A percentile compares a stretch with the other conserved stretches of the same genome.
Evolutionary conservation across 2,113 vertebrate species (phyloP).

Genomic region (Rattus norvegicus): DNA sequence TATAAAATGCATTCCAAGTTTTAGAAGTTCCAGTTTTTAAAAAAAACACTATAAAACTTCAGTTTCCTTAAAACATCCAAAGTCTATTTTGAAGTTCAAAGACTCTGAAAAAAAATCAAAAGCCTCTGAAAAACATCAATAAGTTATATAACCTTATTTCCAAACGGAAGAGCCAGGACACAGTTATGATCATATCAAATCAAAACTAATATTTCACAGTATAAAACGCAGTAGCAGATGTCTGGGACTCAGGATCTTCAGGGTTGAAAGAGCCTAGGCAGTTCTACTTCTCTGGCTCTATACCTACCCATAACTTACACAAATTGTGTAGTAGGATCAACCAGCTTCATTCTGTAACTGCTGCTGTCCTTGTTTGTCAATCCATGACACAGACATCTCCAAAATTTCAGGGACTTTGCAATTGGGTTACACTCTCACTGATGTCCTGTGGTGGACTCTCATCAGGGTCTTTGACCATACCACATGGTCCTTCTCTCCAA

Average conservation of each 20-base stretch:
- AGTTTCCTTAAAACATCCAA: not conserved
- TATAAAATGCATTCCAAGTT: not conserved
- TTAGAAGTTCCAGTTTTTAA: not conserved
- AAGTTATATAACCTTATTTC: not conserved
- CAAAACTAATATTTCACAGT: not conserved
- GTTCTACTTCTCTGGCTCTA: not conserved
- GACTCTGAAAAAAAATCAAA: not conserved
- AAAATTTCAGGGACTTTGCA: not conserved
- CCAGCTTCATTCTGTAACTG: not conserved
- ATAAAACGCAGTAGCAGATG: not conserved
- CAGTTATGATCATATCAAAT: not conserved
- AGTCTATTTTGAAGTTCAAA: not conserved
- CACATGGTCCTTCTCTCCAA: not conserved
- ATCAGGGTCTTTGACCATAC: not conserved
- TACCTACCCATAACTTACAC: not conserved
- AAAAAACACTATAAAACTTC: not conserved
- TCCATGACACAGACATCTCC: not conserved
- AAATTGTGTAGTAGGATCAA: not conserved
- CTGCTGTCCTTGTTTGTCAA: not conserved
- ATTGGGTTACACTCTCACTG: not conserved
- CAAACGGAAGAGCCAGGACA: not conserved
- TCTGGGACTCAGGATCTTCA: no score
- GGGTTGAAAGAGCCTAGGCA: not conserved
- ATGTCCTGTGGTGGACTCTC: not conserved
- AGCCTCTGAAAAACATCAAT: not conserved